phyloP scores from a whole-genome alignment of 2,113 vertebrate species.

The Equus quagga region DNA sequence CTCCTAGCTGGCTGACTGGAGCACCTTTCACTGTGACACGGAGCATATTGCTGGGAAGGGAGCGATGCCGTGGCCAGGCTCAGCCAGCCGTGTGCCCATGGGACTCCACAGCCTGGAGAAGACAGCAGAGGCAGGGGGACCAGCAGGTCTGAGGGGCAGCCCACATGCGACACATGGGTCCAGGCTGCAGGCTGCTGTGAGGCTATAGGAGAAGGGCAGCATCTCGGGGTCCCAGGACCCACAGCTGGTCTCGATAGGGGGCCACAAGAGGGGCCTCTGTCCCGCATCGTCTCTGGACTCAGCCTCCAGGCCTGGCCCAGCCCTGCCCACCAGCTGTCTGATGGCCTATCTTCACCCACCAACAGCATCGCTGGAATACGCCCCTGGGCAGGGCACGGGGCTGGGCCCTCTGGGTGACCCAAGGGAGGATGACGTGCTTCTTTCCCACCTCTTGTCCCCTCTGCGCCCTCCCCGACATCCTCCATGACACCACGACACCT shows the following conservation, averaged over 20 bases:
- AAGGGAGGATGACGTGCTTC: accelerated
- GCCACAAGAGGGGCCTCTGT: background rate
- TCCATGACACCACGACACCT: too few relatives aligned
- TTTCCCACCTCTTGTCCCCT: background rate
- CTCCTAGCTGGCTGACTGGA: background rate
- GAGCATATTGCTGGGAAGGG: accelerated
- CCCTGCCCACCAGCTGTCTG: background rate
- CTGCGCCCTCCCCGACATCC: background rate
- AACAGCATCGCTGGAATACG: background rate
- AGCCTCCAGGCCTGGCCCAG: background rate
- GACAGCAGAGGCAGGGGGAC: background rate
- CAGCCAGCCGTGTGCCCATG: accelerated
- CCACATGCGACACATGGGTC: accelerated
- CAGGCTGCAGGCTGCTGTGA: background rate
- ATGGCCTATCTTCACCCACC: background rate
- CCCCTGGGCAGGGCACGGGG: background rate
- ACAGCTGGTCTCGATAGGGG: background rate
- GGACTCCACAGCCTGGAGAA: accelerated
- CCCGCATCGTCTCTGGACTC: background rate
- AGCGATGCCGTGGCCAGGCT: background rate
- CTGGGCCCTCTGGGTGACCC: background rate
- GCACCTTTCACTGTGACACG: accelerated
- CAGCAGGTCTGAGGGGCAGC: background rate
- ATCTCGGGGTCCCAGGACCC: background rate
- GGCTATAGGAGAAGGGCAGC: background rate